Base-by-base conservation (phyloP, 2,888 invertebrate species). In the Chloromyia formosa region DNA sequence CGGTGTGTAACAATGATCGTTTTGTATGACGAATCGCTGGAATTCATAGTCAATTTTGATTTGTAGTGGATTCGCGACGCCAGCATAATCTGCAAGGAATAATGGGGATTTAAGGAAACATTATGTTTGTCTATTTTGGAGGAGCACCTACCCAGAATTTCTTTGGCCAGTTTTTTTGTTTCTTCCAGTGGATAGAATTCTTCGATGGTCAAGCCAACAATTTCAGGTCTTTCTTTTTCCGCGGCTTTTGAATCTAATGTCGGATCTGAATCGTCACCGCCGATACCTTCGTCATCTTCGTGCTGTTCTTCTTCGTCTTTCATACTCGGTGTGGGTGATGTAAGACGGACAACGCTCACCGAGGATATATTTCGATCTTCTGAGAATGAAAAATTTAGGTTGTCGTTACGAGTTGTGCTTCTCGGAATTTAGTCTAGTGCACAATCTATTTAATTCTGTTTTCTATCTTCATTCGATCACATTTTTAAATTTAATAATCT, bases 1-100 rank as follows among this genome's bases (percentile, higher is more conserved):
- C 61, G 90, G 89, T 60, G 94, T 94, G 79, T 94, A 94, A 81
- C 94, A 94, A 81, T 94, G 94, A 83, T 94, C 94, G 86, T 94
- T 90, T 81, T 90, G 89, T 79, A 92, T 90, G 3, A 92, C 80
- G 74, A 81, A 80, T 35, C 84, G 66, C 56, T 82, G 79, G 18
- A 84, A 84, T 69, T 85, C 84, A n/a, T 81, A 80, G 72, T 85
- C 84, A 7, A 83, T 81, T 35, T 82, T 81, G 12, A 82, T 80
- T 69, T 83, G 82, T 16, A 81, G 79, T n/a, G 83, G 80, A 16
- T 84, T 81, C 7, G 76, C 75, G 5, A 84, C 78, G 0, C 85
- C 85, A 40, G 85, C 85, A 20, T 82, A 80, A 78, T 82, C 84
- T 85, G 74, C 40, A 78, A 23, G 54, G 14, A 14, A 23, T 68